Conservation (phyloP, 2,113 vertebrate genomes). For the Neogale vison region DNA sequence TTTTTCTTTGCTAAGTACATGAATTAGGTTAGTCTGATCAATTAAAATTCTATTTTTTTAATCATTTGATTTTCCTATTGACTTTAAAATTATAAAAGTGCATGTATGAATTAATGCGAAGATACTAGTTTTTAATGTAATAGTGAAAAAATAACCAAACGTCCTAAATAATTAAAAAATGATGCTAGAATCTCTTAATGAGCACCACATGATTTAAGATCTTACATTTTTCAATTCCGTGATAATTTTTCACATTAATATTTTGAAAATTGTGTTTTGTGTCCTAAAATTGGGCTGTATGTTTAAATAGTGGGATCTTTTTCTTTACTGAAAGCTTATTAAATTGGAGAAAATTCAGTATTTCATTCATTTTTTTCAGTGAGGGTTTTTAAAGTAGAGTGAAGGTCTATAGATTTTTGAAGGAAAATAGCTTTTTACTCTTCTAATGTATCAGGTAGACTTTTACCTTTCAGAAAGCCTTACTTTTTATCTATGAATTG, state of each 20-base stretch:
- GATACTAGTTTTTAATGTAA: background rate
- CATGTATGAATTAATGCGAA: background rate
- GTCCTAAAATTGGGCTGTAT: background rate
- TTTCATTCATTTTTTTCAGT: background rate
- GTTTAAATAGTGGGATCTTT: background rate
- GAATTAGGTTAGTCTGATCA: background rate
- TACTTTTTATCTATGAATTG: background rate
- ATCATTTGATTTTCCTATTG: conserved; percentile 16
- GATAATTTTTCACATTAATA: background rate
- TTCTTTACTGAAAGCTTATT: background rate
- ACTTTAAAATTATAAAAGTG: background rate
- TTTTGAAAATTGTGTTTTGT: background rate
- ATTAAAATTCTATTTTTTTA: background rate
- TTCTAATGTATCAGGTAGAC: background rate
- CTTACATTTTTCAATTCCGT: background rate
- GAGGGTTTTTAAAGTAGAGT: background rate
- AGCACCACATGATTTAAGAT: background rate
- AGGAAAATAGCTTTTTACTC: background rate
- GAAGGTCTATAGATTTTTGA: background rate
- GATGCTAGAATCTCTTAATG: background rate
- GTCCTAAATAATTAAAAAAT: background rate
- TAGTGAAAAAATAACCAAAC: background rate
- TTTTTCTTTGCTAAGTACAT: background rate
- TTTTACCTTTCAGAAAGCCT: background rate
- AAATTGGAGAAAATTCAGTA: background rate